phyloP scores from a whole-genome alignment of 2,113 vertebrate species.

The Ellobius talpinus region DNA sequence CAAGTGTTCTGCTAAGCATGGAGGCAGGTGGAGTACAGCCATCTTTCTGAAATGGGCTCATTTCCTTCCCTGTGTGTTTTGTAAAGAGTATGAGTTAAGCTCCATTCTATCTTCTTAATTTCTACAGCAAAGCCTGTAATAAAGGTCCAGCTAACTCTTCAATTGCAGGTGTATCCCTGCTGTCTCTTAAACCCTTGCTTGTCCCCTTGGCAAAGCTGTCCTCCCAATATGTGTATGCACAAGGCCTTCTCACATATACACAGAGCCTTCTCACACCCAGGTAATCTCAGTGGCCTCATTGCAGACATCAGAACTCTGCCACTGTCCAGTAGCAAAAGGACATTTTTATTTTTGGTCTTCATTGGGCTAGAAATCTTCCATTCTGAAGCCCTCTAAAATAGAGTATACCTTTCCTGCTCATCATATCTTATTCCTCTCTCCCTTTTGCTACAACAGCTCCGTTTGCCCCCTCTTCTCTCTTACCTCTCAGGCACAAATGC shows the following conservation, averaged over 20 bases:
- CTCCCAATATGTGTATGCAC: neutral
- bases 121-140: neutral
- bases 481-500: rapidly evolving
- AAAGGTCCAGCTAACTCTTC: neutral
- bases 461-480: neutral
- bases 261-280: rapidly evolving
- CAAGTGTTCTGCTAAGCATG: neutral
- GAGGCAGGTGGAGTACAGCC: neutral
- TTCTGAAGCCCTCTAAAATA: neutral
- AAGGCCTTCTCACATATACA: neutral
- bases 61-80: neutral
- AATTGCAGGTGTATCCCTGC: neutral
- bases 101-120: neutral
- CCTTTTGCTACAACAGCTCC: neutral
- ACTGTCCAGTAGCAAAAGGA: neutral
- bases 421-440: neutral
- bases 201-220: neutral
- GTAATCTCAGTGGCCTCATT: neutral
- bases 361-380: neutral
- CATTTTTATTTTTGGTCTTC: rapidly evolving
- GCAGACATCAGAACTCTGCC: neutral
- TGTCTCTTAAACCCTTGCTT: neutral
- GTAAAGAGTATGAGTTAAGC: neutral
- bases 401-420: neutral
- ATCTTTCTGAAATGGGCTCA: neutral